A percentile compares a stretch with the other conserved stretches of the same genome.
These are phyloP conservation scores for Carapus acus DNA, from an alignment of 2,797 vertebrate species.

Conservation along the genomic window DNA sequence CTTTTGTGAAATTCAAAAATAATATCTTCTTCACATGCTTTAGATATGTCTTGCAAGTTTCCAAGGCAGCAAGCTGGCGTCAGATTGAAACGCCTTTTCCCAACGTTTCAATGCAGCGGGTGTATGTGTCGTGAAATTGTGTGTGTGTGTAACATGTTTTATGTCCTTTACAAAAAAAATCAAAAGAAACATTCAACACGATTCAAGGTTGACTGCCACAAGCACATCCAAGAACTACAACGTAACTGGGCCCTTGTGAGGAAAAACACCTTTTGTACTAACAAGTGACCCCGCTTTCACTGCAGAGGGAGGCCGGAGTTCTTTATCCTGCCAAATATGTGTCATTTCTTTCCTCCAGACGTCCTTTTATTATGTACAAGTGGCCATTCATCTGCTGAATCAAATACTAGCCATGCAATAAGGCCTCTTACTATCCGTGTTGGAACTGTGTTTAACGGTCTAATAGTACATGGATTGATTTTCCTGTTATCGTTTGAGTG, in stretches of 20 bases:
- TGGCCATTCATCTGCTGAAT: slow-evolving; percentile 28
- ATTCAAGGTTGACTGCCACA: slow-evolving; percentile 11
- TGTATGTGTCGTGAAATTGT: not conserved
- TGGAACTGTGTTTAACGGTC: slow-evolving; percentile 7
- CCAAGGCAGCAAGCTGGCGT: no score
- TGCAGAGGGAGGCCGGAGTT: slow-evolving; percentile 45
- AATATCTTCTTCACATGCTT: no score
- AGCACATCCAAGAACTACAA: slow-evolving; percentile 19
- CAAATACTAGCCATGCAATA: slow-evolving; percentile 31
- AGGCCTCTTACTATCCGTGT: slow-evolving; percentile 25
- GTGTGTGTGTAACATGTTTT: slow-evolving; percentile 12
- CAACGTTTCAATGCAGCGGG: no score
- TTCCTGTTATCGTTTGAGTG: slow-evolving; percentile 24
- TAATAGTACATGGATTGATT: slow-evolving; percentile 35
- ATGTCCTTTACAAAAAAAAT: slow-evolving; percentile 18
- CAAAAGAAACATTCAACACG: slow-evolving; percentile 30
- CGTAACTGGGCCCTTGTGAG: slow-evolving; percentile 6
- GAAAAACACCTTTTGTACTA: no score
- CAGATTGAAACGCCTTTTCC: no score
- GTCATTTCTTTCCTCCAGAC: slow-evolving; percentile 45
- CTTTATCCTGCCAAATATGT: slow-evolving; percentile 46
- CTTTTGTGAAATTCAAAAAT: no score
- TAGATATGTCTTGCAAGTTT: no score
- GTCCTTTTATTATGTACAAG: slow-evolving; percentile 41
- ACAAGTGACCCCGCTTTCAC: not conserved